phyloP scores from a whole-genome alignment of 2,797 vertebrate species.

The Gobio occitaniae region DNA sequence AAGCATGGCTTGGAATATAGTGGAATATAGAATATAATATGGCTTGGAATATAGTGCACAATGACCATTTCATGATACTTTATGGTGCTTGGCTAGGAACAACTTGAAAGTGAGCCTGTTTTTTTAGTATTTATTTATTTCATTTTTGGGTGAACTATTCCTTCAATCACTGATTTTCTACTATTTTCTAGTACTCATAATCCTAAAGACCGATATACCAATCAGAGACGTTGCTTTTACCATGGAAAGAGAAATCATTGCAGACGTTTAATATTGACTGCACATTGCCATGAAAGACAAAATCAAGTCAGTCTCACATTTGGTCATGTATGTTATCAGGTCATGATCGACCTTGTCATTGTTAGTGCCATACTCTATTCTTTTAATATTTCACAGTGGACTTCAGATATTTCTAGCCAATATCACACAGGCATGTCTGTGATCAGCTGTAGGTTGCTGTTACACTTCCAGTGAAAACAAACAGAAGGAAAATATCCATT shows the following conservation, averaged over 20 bases:
- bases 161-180: neutral
- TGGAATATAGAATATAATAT: neutral
- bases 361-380: neutral
- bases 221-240: neutral
- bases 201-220: no score
- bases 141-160: neutral
- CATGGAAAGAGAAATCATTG: neutral
- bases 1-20: neutral
- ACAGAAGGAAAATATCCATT: neutral
- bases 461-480: neutral
- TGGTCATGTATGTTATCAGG: neutral
- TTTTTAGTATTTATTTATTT: no score
- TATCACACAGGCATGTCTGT: no score
- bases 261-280: neutral
- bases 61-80: neutral
- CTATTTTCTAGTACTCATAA: neutral
- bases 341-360: neutral
- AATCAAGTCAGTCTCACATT: neutral
- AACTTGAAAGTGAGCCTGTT: neutral
- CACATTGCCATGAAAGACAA: neutral
- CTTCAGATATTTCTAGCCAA: neutral
- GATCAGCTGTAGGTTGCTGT: neutral
- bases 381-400: neutral
- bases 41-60: neutral
- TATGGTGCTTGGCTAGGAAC: neutral